A percentile compares a stretch with the other conserved stretches of the same genome.
Conservation (phyloP, 1,140 invertebrate species). For the Apis cerana region DNA sequence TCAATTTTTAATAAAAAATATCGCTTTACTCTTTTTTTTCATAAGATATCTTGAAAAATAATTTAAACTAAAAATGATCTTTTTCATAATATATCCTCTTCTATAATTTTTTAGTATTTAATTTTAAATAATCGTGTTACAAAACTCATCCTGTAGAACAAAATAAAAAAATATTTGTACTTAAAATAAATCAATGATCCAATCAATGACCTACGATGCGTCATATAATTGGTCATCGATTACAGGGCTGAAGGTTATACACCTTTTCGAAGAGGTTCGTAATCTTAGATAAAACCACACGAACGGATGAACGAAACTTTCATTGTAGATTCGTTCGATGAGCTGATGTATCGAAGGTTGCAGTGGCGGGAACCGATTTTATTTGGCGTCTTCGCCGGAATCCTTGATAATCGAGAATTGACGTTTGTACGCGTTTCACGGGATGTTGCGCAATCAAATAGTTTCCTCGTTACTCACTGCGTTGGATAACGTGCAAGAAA, state of each 20-base stretch:
- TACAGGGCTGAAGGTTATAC: neutral
- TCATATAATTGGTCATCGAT: constrained; percentile 21
- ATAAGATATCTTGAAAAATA: too few species aligned
- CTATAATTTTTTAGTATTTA: too few species aligned
- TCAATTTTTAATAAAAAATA: too few species aligned
- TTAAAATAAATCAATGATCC: too few species aligned
- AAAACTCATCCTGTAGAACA: too few species aligned
- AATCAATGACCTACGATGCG: neutral
- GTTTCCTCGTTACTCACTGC: constrained; percentile 59
- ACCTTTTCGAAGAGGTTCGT: neutral
- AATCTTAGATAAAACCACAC: neutral
- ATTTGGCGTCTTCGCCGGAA: constrained; percentile 60
- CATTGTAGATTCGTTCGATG: constrained; percentile 33
- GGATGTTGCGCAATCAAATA: constrained; percentile 64
- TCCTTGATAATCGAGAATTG: constrained; percentile 64
- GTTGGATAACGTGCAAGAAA: constrained; percentile 29
- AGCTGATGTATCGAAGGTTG: constrained; percentile 40
- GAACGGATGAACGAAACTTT: constrained; percentile 20
- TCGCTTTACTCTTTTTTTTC: too few species aligned
- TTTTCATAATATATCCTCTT: too few species aligned
- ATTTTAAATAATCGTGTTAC: too few species aligned
- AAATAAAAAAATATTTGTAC: too few species aligned
- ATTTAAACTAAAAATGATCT: too few species aligned
- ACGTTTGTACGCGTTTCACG: constrained; percentile 1
- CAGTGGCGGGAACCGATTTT: constrained; percentile 54